These are phyloP conservation scores for Lanius ludovicianus DNA, from an alignment of 2,113 vertebrate species.

Conservation along the genomic window DNA sequence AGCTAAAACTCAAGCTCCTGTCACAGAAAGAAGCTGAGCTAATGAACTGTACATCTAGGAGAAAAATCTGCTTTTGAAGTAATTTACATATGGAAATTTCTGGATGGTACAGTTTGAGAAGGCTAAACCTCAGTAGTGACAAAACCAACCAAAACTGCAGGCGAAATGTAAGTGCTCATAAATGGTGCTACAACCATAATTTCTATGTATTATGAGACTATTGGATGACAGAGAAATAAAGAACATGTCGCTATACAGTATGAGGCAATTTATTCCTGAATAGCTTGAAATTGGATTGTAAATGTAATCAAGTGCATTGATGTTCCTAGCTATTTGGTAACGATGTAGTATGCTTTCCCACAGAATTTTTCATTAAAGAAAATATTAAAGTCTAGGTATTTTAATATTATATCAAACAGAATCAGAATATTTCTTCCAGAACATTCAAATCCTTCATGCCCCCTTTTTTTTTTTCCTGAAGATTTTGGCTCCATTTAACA, in stretches of 20 bases:
- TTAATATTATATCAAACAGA: conserved; percentile 21
- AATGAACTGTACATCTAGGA: conserved; percentile 37
- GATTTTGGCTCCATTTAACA: neutral
- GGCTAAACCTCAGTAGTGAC: neutral
- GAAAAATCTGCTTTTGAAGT: conserved; percentile 37
- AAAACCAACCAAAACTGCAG: neutral
- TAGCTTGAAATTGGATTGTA: conserved; percentile 62
- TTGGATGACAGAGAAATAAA: conserved; percentile 48
- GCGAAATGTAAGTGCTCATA: neutral
- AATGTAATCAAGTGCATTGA: conserved; percentile 69
- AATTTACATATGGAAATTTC: conserved; percentile 40
- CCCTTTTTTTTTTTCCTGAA: neutral
- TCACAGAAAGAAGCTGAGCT: conserved; percentile 6
- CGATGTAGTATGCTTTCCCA: neutral
- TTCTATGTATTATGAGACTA: conserved; percentile 31
- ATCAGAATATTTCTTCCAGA: conserved; percentile 12
- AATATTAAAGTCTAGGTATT: conserved; percentile 43
- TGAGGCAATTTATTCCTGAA: conserved; percentile 53
- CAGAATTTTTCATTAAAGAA: conserved; percentile 51
- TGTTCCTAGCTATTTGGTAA: conserved; percentile 38
- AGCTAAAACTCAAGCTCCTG: conserved; percentile 6
- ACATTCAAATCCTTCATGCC: neutral
- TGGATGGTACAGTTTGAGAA: conserved; percentile 19
- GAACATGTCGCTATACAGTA: neutral
- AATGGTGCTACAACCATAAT: conserved; percentile 24